phyloP scores from a whole-genome alignment of 1,140 invertebrate species.

The Caenorhabditis tropicalis region DNA sequence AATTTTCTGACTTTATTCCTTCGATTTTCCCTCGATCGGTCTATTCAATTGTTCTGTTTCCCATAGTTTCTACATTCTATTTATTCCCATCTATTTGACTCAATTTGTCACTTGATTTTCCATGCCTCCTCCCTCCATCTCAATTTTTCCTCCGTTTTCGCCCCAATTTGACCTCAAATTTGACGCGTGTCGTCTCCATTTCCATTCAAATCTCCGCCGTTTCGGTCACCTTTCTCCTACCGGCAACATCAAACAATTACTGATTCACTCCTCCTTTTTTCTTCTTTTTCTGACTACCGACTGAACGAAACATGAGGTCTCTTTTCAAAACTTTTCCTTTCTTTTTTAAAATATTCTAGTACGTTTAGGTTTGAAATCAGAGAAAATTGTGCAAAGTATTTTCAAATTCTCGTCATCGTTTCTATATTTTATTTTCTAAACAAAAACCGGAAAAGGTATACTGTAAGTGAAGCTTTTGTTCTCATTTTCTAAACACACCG shows the following conservation, averaged over 20 bases:
- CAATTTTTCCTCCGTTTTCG: slow-evolving; percentile 37
- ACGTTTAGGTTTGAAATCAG: too few species aligned
- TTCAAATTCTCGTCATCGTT: too few species aligned
- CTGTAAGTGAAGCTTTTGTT: slow-evolving; percentile 9
- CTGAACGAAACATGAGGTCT: slow-evolving; percentile 2
- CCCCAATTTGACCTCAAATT: slow-evolving; percentile 44
- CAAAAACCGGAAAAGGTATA: not conserved
- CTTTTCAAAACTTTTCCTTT: not conserved
- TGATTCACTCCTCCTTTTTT: slow-evolving; percentile 5
- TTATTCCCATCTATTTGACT: not conserved
- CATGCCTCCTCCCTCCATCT: slow-evolving; percentile 9
- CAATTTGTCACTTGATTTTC: slow-evolving; percentile 1
- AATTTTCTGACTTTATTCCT: too few species aligned
- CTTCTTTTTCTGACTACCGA: not conserved
- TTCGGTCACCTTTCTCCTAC: not conserved
- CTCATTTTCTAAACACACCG: not conserved
- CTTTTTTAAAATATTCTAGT: not conserved
- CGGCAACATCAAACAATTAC: slow-evolving; percentile 37
- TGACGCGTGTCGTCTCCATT: slow-evolving; percentile 24
- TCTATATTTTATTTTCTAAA: not conserved
- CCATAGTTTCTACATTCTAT: not conserved
- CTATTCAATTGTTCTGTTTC: too few species aligned
- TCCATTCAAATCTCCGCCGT: slow-evolving; percentile 21
- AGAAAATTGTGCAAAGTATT: too few species aligned
- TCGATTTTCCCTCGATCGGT: too few species aligned